These are phyloP conservation scores for Tinamus guttatus DNA, from an alignment of 2,113 vertebrate species.

Conservation along the genomic window DNA sequence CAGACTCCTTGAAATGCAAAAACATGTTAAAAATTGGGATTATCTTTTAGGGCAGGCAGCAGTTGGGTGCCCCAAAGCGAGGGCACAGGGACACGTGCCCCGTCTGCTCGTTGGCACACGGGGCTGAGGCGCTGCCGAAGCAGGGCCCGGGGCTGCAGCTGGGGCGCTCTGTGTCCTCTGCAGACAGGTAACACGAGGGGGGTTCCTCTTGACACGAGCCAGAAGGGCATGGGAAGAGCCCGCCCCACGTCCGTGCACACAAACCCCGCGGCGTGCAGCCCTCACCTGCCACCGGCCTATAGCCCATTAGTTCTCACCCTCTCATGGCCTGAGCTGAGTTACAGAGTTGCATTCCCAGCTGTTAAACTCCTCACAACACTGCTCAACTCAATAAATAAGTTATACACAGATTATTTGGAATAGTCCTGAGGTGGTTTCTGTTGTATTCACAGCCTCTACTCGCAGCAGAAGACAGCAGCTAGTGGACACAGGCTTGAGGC, in stretches of 20 bases:
- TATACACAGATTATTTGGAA: background rate
- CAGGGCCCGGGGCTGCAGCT: background rate
- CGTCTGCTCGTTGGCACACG: no score
- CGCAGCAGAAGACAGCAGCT: background rate
- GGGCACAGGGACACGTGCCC: no score
- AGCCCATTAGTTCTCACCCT: background rate
- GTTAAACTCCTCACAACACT: background rate
- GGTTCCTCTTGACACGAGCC: background rate
- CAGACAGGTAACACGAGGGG: background rate
- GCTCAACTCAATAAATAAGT: background rate
- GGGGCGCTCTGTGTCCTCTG: background rate
- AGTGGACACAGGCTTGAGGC: background rate
- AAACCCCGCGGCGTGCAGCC: fast-evolving
- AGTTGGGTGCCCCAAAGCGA: no score
- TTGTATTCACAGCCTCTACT: background rate
- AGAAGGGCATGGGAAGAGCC: background rate
- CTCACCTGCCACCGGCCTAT: background rate
- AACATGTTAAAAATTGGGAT: background rate
- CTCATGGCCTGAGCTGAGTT: background rate
- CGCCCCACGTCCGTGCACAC: background rate
- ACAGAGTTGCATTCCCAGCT: background rate
- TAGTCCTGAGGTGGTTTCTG: background rate
- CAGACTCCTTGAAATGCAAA: conserved; percentile 19
- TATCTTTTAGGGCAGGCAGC: no score
- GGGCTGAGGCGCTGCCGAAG: background rate